phyloP scores from a whole-genome alignment of 2,797 vertebrate genomes.

The Simalia tracyae region DNA sequence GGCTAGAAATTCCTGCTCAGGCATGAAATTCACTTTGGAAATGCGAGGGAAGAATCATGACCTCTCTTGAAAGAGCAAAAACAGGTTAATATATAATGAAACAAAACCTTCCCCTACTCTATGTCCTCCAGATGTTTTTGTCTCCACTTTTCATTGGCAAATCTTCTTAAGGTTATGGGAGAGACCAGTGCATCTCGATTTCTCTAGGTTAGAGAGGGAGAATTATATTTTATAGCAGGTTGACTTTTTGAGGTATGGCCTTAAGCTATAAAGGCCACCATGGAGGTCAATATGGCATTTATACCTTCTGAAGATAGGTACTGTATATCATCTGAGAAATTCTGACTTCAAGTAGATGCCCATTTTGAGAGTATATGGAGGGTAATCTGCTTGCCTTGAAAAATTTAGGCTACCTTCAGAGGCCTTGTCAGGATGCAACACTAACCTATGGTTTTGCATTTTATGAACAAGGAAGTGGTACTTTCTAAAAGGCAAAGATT shows the following conservation, averaged over 20 bases:
- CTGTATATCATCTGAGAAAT: not conserved
- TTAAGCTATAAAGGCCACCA: not conserved
- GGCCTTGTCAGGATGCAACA: not conserved
- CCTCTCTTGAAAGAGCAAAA: not conserved
- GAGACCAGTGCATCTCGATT: not conserved
- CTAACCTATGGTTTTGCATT: not conserved
- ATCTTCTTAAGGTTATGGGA: not conserved
- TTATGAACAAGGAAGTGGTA: not conserved
- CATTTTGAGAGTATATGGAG: not conserved
- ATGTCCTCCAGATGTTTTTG: not conserved
- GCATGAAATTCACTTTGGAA: not conserved
- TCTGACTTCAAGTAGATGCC: not conserved
- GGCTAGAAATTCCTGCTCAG: not conserved
- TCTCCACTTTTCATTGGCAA: not conserved
- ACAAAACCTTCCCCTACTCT: not conserved
- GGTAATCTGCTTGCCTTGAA: not conserved
- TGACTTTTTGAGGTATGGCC: not conserved
- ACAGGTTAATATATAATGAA: not conserved
- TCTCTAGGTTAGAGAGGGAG: not conserved
- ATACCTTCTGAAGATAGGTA: not conserved
- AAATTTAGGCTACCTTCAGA: not conserved
- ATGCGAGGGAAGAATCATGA: not conserved
- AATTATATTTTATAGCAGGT: not conserved
- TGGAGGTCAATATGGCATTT: not conserved
- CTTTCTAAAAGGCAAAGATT: not conserved